Evolutionary conservation across 2,888 invertebrate genomes (phyloP).

Genomic region (Pyrrhia umbra): DNA sequence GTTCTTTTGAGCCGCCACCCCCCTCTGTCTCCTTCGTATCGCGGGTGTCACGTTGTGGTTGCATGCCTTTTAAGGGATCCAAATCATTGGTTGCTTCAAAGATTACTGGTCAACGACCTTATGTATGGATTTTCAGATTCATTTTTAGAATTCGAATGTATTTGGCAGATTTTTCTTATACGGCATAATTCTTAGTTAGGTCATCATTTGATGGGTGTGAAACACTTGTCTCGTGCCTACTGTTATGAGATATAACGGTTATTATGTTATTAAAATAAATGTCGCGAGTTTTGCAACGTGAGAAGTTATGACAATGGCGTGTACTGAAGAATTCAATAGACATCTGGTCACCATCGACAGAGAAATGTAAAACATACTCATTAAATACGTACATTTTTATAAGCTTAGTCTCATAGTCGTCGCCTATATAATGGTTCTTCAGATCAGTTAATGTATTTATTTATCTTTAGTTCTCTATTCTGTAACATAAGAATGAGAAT

Average conservation of each 20-base stretch:
- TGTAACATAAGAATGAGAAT: too few relatives aligned
- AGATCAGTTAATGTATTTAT: too few relatives aligned
- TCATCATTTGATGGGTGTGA: background rate
- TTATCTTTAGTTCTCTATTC: too few relatives aligned
- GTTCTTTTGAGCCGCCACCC: slow-evolving; percentile 61
- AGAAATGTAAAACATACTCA: slow-evolving; percentile 3
- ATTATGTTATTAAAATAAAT: background rate
- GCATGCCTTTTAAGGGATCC: slow-evolving; percentile 48
- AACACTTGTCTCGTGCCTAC: background rate
- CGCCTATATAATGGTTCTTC: background rate
- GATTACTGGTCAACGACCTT: slow-evolving; percentile 62
- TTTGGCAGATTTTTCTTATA: slow-evolving; percentile 26
- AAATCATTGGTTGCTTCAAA: slow-evolving; percentile 49
- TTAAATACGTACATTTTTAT: slow-evolving; percentile 14
- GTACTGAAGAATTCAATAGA: slow-evolving; percentile 11
- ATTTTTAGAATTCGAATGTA: slow-evolving; percentile 28
- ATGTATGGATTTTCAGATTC: slow-evolving; percentile 51
- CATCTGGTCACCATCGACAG: slow-evolving; percentile 29
- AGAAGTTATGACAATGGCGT: slow-evolving; percentile 12
- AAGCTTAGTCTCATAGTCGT: background rate
- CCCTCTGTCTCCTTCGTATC: slow-evolving; percentile 25
- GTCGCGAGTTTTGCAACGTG: background rate
- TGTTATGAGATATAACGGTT: slow-evolving; percentile 2
- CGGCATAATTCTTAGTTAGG: background rate
- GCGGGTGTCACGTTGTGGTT: slow-evolving; percentile 25